Base-by-base conservation (phyloP, 2,888 invertebrate species). In the Ophion obscuratus region DNA sequence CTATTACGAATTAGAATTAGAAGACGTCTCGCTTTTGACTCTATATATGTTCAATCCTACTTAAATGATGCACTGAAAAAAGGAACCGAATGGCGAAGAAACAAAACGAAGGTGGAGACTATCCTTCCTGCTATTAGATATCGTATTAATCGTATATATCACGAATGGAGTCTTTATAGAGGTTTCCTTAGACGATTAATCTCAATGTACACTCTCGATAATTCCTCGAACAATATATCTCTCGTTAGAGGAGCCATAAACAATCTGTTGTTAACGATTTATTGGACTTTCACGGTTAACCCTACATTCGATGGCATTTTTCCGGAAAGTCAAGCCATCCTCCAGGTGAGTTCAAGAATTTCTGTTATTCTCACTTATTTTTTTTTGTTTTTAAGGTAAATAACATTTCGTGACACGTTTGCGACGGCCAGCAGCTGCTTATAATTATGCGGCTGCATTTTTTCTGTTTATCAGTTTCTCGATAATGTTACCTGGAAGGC, bases 211-310 rank as follows among this genome's bases (percentile, higher is more conserved):
- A 76, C 83, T 84, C 76, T 80, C 70, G 76, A 81, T 85, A 81
- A 81, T 83, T 87, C 78, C 85, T 81, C 75, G 75, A 85, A 83
- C 59, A 87, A 87, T 87, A 85, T 87, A 87, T 67, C 67, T 85
- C 71, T 83, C 74, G 75, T 71, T 83, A 73, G 83, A 81, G 80
- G 83, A 87, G 47, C 78, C 83, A 75, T 75, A 74, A 70, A 59
- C 14, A 62, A 76, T 78, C 73, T 24, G 62, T 76, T 81, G 73
- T 83, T 73, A 59, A 74, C 53, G 53, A 75, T 87, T 81, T 62
- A 78, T 75, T 68, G 62, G 14, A 31, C 47, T 10, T 68, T 20
- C 10, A 77, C 64, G 31, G 71, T 61, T 61, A 80, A 11, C 70
- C 70, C 40, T 20, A 36, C 31, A 20, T 31, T 74, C 40, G 11